Percentiles rank a stretch among this genome's conserved stretches.
Evolutionary conservation across 1,140 invertebrate species (phyloP).

Genomic region (Ostrea edulis): DNA sequence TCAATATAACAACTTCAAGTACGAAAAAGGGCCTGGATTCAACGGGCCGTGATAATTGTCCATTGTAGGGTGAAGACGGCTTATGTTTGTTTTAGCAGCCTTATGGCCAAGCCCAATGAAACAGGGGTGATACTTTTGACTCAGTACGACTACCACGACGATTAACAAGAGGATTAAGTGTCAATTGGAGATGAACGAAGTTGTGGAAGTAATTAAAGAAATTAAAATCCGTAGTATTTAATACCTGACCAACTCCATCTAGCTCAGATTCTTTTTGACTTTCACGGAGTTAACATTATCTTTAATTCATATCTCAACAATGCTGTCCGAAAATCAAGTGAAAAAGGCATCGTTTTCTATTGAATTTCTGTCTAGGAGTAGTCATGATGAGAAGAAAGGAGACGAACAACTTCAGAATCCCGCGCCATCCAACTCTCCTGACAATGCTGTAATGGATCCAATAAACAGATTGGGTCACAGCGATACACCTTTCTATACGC

Average conservation of each 20-base stretch:
- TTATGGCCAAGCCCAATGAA: conserved; percentile 37
- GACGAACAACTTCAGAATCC: background rate
- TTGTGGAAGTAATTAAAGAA: conserved; percentile 34
- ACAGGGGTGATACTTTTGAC: conserved; percentile 23
- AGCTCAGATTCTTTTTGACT: background rate
- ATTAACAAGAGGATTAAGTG: conserved; percentile 29
- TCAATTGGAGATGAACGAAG: conserved; percentile 26
- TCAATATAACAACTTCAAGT: background rate
- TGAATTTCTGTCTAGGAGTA: conserved; percentile 53
- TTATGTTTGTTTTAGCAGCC: conserved; percentile 43
- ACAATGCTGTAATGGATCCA: background rate
- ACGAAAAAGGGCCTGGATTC: background rate
- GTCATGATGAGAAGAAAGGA: conserved; percentile 21
- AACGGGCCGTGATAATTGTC: conserved; percentile 14
- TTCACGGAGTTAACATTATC: conserved; percentile 12
- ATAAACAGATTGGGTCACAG: background rate
- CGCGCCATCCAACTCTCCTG: background rate
- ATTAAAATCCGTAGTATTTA: conserved; percentile 33
- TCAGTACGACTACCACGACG: conserved; percentile 18
- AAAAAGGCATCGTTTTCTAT: conserved; percentile 53
- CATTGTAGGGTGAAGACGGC: conserved; percentile 18
- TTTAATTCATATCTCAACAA: background rate
- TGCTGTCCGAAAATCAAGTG: conserved; percentile 25
- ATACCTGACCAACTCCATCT: background rate
- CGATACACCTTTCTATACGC: background rate